Evolutionary conservation across 2,888 invertebrate species (phyloP), one percentile per base, ranked within the genome.

Genomic region (Anoplius nigerrimus): DNA sequence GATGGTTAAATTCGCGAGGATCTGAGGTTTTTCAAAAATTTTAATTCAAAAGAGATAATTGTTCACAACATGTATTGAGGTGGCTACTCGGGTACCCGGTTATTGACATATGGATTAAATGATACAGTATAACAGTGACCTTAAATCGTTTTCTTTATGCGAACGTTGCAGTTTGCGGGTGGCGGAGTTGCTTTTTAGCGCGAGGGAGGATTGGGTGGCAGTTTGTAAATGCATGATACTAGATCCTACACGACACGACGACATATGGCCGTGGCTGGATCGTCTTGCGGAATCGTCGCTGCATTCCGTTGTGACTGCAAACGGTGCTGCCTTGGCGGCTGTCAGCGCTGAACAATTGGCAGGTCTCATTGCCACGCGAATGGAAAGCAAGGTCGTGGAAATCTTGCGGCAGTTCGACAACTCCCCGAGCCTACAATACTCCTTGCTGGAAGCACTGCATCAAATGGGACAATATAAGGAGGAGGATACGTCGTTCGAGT

Each of bases 161-260:
- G 11, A 48, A 62, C 69, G 63, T 84, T 82, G 16, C 72, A 88
- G 88, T 74, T 77, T 87, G 72, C 83, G 85, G 69, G 87, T 88
- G 20, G 82, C 84, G 2, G 86, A 88, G 70, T 74, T 87, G 21
- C 65, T 89, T 48, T 85, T 88, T 70, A 83, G 84, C 8, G 87
- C 84, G 21, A 80, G 85, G 42, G 88, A 88, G 62, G 88, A 89
- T 69, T 89, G 88, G 88, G 71, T 82, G 21, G 82, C 88, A 0
- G 88, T 88, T 18, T 88, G 88, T 70, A 82, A 81, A 73, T 89
- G 88, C 66, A 82, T 88, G 77, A 82, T 86, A 57, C 68, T 81
- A 13, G 86, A 89, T 72, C 66, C 81, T 11, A 74, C 75, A 3
- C 77, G 87, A 54, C 84, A 86, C 64, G 79, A 82, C 27, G 87